phyloP scores from a whole-genome alignment of 2,797 vertebrate species.

The Crocodylus rhombifer region DNA sequence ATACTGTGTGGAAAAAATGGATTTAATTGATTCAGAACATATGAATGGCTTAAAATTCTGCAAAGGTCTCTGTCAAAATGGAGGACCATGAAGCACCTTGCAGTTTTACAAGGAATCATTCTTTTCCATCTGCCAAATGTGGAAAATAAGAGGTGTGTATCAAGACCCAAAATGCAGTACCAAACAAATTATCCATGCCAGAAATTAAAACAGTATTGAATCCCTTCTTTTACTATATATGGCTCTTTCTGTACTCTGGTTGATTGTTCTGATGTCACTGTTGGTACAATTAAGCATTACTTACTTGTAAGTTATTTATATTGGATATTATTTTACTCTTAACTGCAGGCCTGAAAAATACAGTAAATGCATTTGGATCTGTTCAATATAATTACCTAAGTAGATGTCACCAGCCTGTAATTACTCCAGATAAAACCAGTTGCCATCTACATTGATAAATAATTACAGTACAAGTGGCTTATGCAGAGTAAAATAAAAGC shows the following conservation, averaged over 20 bases:
- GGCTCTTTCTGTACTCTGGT: background rate
- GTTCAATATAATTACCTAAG: conserved; percentile 35
- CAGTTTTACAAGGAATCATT: background rate
- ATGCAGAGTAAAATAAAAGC: background rate
- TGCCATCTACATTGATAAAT: conserved; percentile 15
- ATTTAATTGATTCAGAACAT: background rate
- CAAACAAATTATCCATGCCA: too few species aligned
- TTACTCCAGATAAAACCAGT: conserved; percentile 55
- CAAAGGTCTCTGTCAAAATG: background rate
- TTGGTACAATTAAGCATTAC: background rate
- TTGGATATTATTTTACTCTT: conserved; percentile 13
- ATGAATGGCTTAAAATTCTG: background rate
- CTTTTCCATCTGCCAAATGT: background rate
- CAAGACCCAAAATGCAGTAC: too few species aligned
- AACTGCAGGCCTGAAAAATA: background rate
- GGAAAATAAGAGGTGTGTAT: background rate
- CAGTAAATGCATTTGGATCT: background rate
- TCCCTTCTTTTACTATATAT: background rate
- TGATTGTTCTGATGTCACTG: background rate
- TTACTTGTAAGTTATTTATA: background rate
- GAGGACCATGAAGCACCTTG: background rate
- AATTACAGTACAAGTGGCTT: background rate
- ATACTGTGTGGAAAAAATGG: background rate
- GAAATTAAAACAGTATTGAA: too few species aligned
- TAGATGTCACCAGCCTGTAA: conserved; percentile 25